Evolutionary conservation across 2,888 invertebrate genomes (phyloP), one percentile per base, ranked within the genome.

Genomic region (Hipparchia semele): DNA sequence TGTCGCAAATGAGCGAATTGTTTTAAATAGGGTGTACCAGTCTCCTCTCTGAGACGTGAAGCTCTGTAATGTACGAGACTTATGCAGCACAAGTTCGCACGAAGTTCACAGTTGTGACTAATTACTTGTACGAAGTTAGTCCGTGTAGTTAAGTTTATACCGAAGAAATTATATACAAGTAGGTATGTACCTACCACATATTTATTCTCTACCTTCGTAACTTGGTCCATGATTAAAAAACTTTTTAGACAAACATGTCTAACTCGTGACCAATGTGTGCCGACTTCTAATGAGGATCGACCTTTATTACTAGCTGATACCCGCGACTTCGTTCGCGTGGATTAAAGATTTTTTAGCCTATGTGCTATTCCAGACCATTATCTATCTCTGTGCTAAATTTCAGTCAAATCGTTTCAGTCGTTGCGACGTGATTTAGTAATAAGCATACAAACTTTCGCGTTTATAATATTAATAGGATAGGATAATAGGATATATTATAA

Each of bases 101-200:
- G 53, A 65, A 65, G 33, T 65, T 65, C 6, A 6, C 53, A 53
- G 49, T 62, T 49, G 23, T 39, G 65, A 65, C 65, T 53, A 65
- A 53, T 65, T 65, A 39, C 65, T 65, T 39, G 33, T 33, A 12
- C 33, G 13, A 65, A 65, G 51, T 65, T 53, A 12, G 10, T 23
- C 65, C 51, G n/a, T 39, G 49, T 64, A 10, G 51, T 51, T 51
- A 23, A 23, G 62, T 46, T 64, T 23, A 9, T 53, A 65, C 45
- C 6, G 53, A 65, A 65, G 23, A 65, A 33, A 49, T 64, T 13
- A 58, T 6, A 13, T n/a, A 0, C 23, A 23, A 23, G 23, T 23
- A 23, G 23, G 56, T 13, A 7, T 23, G 13, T 58, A 58, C 13
- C 8, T 7, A 23, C 8, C 13, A 53, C 23, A 23, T 58, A 58